A percentile compares a stretch with the other conserved stretches of the same genome.
These are phyloP conservation scores for Drepanosiphum platanoidis DNA, from an alignment of 2,888 invertebrate species.

Conservation along the genomic window DNA sequence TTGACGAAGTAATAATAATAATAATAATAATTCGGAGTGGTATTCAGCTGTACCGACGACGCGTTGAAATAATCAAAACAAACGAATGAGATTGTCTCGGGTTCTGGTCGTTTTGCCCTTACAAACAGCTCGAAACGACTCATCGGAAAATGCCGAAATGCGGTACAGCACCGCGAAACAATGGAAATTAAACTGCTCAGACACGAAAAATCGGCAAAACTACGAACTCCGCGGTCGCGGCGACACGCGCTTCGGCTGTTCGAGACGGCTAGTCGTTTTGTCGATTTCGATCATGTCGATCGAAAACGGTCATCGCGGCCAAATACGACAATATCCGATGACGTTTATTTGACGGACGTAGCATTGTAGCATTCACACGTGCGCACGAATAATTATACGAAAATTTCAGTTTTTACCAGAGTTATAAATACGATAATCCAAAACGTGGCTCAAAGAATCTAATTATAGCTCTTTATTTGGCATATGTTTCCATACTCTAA, in stretches of 20 bases:
- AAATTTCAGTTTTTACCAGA: slow-evolving; percentile 11
- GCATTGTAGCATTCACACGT: background rate
- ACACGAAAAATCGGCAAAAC: no score
- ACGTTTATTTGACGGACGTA: background rate
- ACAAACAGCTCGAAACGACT: no score
- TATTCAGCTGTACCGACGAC: no score
- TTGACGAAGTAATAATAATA: no score
- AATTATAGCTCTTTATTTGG: slow-evolving; percentile 40
- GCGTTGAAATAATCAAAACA: no score
- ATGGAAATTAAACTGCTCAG: no score
- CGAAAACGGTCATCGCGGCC: background rate
- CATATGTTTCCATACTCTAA: slow-evolving; percentile 30
- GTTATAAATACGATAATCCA: slow-evolving; percentile 13
- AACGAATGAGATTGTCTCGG: no score
- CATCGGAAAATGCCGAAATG: no score
- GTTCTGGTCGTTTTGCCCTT: no score
- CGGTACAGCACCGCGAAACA: background rate
- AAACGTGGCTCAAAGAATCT: slow-evolving; percentile 13
- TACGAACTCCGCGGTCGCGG: no score
- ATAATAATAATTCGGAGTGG: no score
- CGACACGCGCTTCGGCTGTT: background rate
- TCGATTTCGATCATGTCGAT: slow-evolving; percentile 12
- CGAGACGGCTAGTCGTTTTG: slow-evolving; percentile 21
- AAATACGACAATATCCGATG: no score
- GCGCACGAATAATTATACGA: background rate